phyloP scores from a whole-genome alignment of 2,113 vertebrate genomes.

The Chionodraco myersi region DNA sequence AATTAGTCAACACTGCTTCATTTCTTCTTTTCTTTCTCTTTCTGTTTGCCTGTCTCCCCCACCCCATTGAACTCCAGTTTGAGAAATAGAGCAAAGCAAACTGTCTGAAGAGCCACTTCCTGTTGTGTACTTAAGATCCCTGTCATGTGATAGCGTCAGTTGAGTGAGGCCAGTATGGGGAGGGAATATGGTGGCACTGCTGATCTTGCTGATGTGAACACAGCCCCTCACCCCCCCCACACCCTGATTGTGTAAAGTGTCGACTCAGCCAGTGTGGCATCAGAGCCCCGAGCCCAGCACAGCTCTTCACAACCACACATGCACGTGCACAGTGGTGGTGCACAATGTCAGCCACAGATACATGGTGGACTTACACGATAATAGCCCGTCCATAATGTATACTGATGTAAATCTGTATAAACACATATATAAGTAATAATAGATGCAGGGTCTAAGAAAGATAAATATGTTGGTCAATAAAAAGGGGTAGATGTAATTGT shows the following conservation, averaged over 20 bases:
- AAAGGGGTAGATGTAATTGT: neutral
- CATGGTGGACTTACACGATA: neutral
- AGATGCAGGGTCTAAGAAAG: neutral
- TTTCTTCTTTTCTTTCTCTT: constrained; percentile 40
- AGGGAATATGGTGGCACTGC: constrained; percentile 75
- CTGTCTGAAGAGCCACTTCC: constrained; percentile 81
- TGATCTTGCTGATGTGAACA: constrained; percentile 80
- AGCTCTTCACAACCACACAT: constrained; percentile 24
- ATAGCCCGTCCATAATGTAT: neutral
- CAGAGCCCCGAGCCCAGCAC: constrained; percentile 50
- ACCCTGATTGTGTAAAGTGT: constrained; percentile 80
- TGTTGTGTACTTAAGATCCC: constrained; percentile 81
- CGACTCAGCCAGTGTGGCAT: constrained; percentile 78
- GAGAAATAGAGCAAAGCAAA: constrained; percentile 75
- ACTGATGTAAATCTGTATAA: neutral
- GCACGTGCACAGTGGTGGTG: constrained; percentile 10
- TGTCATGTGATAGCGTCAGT: constrained; percentile 77
- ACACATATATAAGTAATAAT: neutral
- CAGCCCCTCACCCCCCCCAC: neutral
- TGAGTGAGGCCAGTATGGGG: constrained; percentile 65
- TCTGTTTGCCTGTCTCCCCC: constrained; percentile 45
- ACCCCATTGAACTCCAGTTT: constrained; percentile 59
- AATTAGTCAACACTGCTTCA: constrained; percentile 12
- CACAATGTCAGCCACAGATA: neutral
- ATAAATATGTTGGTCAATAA: neutral